These are phyloP conservation scores for Pseudocheirus occidentalis DNA, from an alignment of 2,797 vertebrate species.

Conservation along the genomic window DNA sequence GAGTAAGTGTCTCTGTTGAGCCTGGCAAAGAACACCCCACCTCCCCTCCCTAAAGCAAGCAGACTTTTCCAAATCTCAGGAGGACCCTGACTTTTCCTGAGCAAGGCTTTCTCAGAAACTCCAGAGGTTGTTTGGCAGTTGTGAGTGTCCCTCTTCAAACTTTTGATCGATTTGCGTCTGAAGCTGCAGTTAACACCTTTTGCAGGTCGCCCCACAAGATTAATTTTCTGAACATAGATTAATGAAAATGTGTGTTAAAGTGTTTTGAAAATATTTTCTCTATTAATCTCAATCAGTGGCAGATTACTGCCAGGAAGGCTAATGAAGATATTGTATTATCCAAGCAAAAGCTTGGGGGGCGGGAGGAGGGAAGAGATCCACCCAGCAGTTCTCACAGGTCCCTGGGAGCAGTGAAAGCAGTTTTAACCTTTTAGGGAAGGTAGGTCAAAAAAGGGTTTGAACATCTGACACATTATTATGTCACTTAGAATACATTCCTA, in stretches of 20 bases:
- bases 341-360: conserved; percentile 37
- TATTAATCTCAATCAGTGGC: conserved; percentile 82
- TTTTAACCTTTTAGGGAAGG: background rate
- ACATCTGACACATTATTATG: background rate
- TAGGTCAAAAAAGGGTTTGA: background rate
- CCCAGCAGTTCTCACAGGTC: conserved; percentile 6
- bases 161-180: conserved; percentile 73
- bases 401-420: background rate
- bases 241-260: conserved; percentile 76
- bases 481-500: background rate
- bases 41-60: background rate
- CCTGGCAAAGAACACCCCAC: accelerated
- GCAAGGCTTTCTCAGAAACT: background rate
- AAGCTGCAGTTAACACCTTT: conserved; percentile 78
- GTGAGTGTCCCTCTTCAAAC: conserved; percentile 62
- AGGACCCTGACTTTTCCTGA: background rate
- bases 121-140: background rate
- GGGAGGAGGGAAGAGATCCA: background rate
- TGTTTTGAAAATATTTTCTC: conserved; percentile 83
- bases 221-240: conserved; percentile 80
- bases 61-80: background rate
- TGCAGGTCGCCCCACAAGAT: conserved; percentile 78
- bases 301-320: conserved; percentile 70
- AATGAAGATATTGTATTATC: conserved; percentile 69
- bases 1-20: background rate